Evolutionary conservation across 2,113 vertebrate genomes (phyloP).

Genomic region (Ctenodactylus gundi): DNA sequence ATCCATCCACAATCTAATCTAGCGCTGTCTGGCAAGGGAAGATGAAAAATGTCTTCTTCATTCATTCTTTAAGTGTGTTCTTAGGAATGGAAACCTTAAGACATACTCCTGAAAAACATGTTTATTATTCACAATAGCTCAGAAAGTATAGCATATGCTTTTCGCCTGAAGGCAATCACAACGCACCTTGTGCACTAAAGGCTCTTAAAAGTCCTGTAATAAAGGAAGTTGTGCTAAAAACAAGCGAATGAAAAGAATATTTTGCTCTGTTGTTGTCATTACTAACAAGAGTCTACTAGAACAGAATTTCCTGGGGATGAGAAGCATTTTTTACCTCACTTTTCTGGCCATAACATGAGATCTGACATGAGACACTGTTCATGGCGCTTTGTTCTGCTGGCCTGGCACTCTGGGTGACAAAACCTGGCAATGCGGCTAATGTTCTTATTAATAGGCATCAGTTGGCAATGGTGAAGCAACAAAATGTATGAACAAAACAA

Average conservation of each 20-base stretch:
- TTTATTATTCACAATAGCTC: not conserved
- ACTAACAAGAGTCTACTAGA: not conserved
- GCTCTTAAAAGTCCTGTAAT: not conserved
- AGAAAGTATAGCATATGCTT: not conserved
- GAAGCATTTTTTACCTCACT: not conserved
- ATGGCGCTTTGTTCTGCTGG: not conserved
- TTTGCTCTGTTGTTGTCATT: not conserved
- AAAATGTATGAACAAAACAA: slow-evolving; percentile 9
- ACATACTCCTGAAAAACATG: not conserved
- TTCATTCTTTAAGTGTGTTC: not conserved
- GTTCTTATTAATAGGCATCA: not conserved
- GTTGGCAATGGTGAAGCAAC: not conserved
- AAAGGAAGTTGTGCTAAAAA: not conserved
- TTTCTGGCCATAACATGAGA: not conserved
- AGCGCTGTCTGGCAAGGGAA: not conserved
- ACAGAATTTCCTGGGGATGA: not conserved
- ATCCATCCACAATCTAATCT: not conserved
- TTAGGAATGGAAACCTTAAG: not conserved
- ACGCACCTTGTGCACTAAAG: not conserved
- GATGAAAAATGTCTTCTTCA: not conserved
- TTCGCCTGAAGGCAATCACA: not conserved
- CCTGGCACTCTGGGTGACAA: not conserved
- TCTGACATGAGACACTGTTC: not conserved
- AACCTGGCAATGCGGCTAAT: not conserved
- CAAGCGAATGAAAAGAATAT: not conserved